Base-by-base conservation (phyloP, 2,797 vertebrate genomes). In the Esox masquinongy region DNA sequence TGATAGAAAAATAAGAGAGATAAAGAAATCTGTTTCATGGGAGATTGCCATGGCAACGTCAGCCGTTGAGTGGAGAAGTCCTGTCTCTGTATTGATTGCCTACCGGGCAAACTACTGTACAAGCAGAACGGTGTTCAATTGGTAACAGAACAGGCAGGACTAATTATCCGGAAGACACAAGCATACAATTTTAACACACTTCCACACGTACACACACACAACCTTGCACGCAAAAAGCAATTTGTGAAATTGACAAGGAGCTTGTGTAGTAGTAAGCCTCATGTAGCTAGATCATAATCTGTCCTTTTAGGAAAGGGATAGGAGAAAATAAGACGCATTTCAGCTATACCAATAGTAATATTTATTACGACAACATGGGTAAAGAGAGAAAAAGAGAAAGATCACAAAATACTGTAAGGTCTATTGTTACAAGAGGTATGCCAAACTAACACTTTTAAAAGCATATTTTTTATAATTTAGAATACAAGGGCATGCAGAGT, bases 291-390 rank as follows among this genome's bases (percentile, higher is more conserved):
- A 78, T 83, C 75, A 72, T 70, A 83, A 79, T 78, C 80, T 24
- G 31, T 75, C 82, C 76, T 80, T 78, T 82, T 71, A 77, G 77
- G 80, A 56, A 53, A 84, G 84, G 76, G 72, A 92, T 87, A 88
- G 79, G 93, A 92, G 93, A 94, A 97, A 96, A 95, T 92, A 96
- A 97, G 95, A 96, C 89, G 87, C 93, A 90, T 96, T 95, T 95
- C 95, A 96, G 96, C 97, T 97, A 97, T 96, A 96, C 95, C 96
- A 98, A 97, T 94, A 92, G 96, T 95, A 92, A 97, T 95, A 97
- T 99, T 99, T 98, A 98, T 99, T 98, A 97, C 95, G 93, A 96
- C 95, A 96, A 95, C 94, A 97, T 94, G 95, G 97, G 95, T 94
- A 96, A 89, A 93, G 90, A 85, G 82, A 93, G 89, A 93, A 84